Evolutionary conservation across 2,113 vertebrate species (phyloP).

Genomic region (Mobula hypostoma): DNA sequence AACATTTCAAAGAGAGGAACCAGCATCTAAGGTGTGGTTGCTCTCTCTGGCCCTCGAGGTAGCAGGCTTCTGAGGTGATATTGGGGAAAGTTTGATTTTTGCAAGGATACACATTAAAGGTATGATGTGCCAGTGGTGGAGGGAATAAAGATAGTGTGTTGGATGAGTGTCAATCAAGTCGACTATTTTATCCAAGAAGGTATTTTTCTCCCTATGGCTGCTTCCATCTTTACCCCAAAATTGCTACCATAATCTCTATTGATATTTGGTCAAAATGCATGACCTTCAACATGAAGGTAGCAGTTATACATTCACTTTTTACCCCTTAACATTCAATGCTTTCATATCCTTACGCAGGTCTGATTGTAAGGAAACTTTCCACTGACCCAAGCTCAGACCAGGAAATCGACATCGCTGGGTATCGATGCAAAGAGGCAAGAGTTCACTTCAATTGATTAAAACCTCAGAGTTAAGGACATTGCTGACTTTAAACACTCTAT

Average conservation of each 20-base stretch:
- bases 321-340: neutral
- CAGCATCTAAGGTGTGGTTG: too few species aligned
- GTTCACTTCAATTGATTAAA: neutral
- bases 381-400: neutral
- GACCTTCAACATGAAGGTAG: neutral
- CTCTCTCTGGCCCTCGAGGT: too few species aligned
- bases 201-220: neutral
- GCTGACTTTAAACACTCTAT: neutral
- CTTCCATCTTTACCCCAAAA: neutral
- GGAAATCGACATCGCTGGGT: neutral
- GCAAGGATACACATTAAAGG: too few species aligned
- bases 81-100: too few species aligned
- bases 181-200: too few species aligned
- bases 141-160: too few species aligned
- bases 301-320: neutral
- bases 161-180: too few species aligned
- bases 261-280: neutral
- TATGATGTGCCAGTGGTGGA: too few species aligned
- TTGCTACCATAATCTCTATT: neutral
- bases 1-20: too few species aligned
- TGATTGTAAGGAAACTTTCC: neutral
- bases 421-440: neutral
- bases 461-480: neutral
- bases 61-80: too few species aligned
- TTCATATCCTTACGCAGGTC: neutral